Evolutionary conservation across 2,113 vertebrate species (phyloP), one percentile per base, ranked within the genome.

Genomic region (Mesoclemmys tuberculata): DNA sequence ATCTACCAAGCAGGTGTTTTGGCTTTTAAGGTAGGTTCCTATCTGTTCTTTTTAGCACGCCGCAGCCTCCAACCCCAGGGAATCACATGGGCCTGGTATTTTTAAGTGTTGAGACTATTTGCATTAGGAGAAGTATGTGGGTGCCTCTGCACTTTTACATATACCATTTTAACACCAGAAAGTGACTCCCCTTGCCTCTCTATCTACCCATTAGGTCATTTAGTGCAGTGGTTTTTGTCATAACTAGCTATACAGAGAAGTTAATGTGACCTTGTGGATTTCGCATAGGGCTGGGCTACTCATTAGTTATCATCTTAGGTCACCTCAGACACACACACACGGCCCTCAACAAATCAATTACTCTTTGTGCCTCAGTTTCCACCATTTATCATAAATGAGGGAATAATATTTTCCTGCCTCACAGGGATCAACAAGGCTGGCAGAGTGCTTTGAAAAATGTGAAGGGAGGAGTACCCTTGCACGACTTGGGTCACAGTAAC

Each of bases 21-120:
- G 29, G 64, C 77, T 90, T 93, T 1, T 19, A 41, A 95, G 92
- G 46, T 54, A 80, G 58, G 44, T 85, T 89, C 71, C 21, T 90
- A 46, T 46, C 46, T 46, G 44, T 24, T 52, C 75, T 35, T 54
- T 49, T 68, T 26, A 12, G 14, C 44, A 46, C 51, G 19, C 13
- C 4, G 22, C 21, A 84, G 58, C 44, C 85, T 80, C 51, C 77
- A 75, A 4, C 61, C 54, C 9, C 1, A 19, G 38, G 46, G 79
- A 92, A 78, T 58, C 71, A 77, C 52, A 92, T 2, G 31, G 16
- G 35, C 55, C 38, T 22, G 64, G 71, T 41, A 87, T 24, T 4
- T 26, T 21, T 6, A 41, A 82, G 5, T 0, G 2, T 68, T 31
- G 68, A 16, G 84, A n/a, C 48, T 83, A 0, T 1, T 22, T 48